phyloP scores from a whole-genome alignment of 1,140 invertebrate species.

The Micrasema minimum region DNA sequence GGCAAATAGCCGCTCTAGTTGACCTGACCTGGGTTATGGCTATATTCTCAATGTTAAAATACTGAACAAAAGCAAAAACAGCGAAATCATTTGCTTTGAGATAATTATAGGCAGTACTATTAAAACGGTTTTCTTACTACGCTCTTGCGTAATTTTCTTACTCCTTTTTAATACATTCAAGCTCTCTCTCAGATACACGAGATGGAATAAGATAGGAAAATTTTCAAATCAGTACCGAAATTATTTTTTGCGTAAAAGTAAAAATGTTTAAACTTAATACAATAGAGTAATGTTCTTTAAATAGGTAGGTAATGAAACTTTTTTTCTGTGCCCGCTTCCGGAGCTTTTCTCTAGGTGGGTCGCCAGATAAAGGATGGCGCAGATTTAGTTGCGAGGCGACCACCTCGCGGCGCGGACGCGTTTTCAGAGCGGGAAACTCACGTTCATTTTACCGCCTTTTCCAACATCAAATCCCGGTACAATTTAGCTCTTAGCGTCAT shows the following conservation, averaged over 20 bases:
- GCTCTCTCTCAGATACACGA: background rate
- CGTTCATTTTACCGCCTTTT: constrained; percentile 36
- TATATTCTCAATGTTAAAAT: background rate
- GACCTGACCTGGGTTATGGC: constrained; percentile 52
- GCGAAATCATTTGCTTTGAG: too few species aligned
- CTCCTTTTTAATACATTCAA: background rate
- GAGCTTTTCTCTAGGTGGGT: background rate
- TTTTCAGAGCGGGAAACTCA: constrained; percentile 5
- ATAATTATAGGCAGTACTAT: too few species aligned
- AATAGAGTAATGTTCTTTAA: too few species aligned
- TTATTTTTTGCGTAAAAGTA: background rate
- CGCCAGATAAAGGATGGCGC: constrained; percentile 42
- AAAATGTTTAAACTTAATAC: too few species aligned
- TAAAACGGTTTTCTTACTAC: background rate
- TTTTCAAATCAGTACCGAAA: background rate
- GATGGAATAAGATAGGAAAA: background rate
- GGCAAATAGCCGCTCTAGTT: constrained; percentile 45
- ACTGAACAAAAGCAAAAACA: too few species aligned
- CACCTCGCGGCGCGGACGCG: constrained; percentile 45
- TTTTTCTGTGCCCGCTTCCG: background rate
- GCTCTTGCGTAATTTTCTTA: constrained; percentile 23
- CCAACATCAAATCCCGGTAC: constrained; percentile 34
- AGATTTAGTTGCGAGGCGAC: constrained; percentile 52
- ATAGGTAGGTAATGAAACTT: too few species aligned
- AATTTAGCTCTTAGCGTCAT: constrained; percentile 10